phyloP scores from a whole-genome alignment of 2,113 vertebrate genomes.

The Tylochromis polylepis region DNA sequence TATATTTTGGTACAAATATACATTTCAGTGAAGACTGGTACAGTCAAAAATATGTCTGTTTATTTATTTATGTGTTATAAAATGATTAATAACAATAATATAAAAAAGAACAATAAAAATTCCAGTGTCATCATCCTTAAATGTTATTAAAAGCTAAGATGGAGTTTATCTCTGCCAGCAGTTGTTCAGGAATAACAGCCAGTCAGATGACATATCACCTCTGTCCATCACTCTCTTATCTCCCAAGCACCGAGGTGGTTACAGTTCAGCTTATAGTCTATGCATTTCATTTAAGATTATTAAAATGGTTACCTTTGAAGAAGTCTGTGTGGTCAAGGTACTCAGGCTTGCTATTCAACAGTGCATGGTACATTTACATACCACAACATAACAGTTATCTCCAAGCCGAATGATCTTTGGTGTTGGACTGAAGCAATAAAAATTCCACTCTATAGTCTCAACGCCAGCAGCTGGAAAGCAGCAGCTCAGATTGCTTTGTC shows the following conservation, averaged over 20 bases:
- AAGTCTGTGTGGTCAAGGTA: neutral
- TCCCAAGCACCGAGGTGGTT: slow-evolving; percentile 56
- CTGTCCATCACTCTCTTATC: slow-evolving; percentile 49
- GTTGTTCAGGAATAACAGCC: neutral
- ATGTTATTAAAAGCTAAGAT: neutral
- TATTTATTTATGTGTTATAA: neutral
- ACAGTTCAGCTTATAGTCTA: neutral
- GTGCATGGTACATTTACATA: neutral
- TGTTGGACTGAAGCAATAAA: neutral
- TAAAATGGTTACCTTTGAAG: neutral
- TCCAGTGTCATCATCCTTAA: neutral
- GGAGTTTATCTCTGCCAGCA: neutral
- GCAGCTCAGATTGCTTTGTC: neutral
- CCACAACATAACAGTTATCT: neutral
- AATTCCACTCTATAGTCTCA: neutral
- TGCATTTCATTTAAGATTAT: neutral
- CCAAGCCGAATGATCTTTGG: neutral
- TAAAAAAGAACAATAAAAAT: neutral
- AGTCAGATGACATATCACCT: neutral
- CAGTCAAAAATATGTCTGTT: neutral
- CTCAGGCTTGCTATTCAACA: neutral
- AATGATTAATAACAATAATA: neutral
- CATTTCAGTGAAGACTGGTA: neutral
- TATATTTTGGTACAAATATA: neutral
- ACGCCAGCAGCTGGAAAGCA: neutral